A percentile compares a stretch with the other conserved stretches of the same genome.
Evolutionary conservation across 35 echinoderm and acorn worm species (phyloP).

Genomic region (Apostichopus parvimensis): DNA sequence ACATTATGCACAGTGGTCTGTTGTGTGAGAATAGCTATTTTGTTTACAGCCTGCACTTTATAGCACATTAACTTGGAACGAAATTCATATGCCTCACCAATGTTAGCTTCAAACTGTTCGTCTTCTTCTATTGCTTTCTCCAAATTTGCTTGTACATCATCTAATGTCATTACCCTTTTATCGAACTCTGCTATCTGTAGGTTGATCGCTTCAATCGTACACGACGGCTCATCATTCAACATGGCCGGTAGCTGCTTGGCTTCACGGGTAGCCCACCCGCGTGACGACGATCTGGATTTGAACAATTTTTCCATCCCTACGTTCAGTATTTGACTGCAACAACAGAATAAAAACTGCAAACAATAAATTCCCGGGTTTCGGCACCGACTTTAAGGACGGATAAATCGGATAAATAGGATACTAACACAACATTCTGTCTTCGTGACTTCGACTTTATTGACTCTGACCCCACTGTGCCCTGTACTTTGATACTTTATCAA

Average conservation of each 20-base stretch:
- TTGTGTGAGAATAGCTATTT: slow-evolving; percentile 5
- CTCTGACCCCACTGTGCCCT: too few species aligned
- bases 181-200: slow-evolving; percentile 24
- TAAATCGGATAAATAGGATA: too few species aligned
- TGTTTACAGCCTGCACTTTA: slow-evolving; percentile 12
- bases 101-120: slow-evolving; percentile 3
- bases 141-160: background rate
- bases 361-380: background rate
- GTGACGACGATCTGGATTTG: slow-evolving; percentile 3
- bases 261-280: slow-evolving; percentile 24
- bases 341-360: background rate
- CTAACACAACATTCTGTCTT: too few species aligned
- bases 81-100: slow-evolving; percentile 38
- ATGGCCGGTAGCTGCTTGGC: slow-evolving; percentile 1
- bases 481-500: too few species aligned
- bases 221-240: background rate
- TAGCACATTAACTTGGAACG: background rate
- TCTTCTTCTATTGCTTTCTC: background rate
- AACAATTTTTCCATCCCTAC: slow-evolving; percentile 39
- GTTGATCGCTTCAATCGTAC: background rate
- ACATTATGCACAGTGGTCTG: background rate
- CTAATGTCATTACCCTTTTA: slow-evolving; percentile 1
- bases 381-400: background rate
- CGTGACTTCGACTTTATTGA: too few species aligned
- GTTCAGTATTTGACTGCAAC: slow-evolving; percentile 4